phyloP scores from a whole-genome alignment of 2,113 vertebrate genomes.

The Oreotrochilus melanogaster region DNA sequence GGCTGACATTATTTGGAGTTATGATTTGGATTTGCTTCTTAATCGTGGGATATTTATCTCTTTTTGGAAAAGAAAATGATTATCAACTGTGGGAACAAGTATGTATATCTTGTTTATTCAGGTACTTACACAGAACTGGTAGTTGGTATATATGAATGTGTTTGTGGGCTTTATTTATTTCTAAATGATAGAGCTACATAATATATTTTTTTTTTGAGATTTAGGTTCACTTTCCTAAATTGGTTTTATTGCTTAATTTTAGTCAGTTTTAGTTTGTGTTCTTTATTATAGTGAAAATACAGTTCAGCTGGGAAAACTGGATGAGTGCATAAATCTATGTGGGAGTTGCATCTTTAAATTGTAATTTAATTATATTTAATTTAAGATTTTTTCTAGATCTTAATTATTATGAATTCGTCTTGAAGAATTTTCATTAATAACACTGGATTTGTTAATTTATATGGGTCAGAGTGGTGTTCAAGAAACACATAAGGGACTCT shows the following conservation, averaged over 20 bases:
- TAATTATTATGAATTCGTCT: background rate
- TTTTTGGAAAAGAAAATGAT: constrained; percentile 64
- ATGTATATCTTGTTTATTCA: background rate
- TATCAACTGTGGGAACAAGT: constrained; percentile 89
- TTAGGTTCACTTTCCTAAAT: background rate
- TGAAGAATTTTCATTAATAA: background rate
- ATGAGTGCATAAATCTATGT: background rate
- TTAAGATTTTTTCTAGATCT: background rate
- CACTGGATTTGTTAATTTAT: background rate
- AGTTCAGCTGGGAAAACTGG: background rate
- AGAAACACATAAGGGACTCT: background rate
- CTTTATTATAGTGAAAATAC: background rate
- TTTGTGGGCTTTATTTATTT: background rate
- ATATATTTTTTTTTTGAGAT: background rate
- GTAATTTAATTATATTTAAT: background rate
- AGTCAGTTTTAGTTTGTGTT: background rate
- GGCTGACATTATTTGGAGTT: constrained; percentile 84
- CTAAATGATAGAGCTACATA: rapidly evolving
- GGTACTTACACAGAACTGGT: rapidly evolving
- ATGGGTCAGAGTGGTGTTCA: background rate
- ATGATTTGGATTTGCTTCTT: constrained; percentile 89
- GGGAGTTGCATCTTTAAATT: background rate
- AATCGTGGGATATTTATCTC: constrained; percentile 86
- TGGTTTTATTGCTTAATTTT: background rate
- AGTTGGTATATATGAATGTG: no score